Conservation (phyloP, 2,888 invertebrate species). For the Crossocerus cetratus region DNA sequence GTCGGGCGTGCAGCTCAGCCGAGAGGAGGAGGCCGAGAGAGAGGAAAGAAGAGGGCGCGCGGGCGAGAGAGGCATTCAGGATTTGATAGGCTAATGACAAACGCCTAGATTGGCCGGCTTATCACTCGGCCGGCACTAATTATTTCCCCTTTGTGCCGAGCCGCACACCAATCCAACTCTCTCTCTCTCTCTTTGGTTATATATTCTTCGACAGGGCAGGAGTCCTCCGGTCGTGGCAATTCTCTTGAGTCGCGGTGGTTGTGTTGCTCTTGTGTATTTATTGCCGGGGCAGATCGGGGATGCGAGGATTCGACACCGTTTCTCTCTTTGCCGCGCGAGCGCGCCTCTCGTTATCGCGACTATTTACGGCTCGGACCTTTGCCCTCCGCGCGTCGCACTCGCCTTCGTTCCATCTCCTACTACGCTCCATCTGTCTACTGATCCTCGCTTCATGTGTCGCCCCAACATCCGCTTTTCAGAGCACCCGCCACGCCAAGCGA, state of each 20-base stretch:
- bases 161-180: slow-evolving; percentile 64
- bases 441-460: too few species aligned
- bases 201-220: slow-evolving; percentile 6
- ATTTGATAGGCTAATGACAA: slow-evolving; percentile 76
- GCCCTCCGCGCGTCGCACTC: slow-evolving; percentile 25
- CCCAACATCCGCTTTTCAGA: too few species aligned
- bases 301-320: slow-evolving; percentile 38
- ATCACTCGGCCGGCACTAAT: slow-evolving; percentile 71
- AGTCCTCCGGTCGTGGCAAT: slow-evolving; percentile 35
- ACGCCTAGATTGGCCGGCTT: slow-evolving; percentile 73
- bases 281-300: slow-evolving; percentile 25
- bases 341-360: slow-evolving; percentile 35
- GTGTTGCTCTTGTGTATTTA: slow-evolving; percentile 46
- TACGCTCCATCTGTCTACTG: background rate
- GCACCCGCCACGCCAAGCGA: too few species aligned
- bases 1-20: slow-evolving; percentile 44
- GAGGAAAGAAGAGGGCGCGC: slow-evolving; percentile 16
- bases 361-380: slow-evolving; percentile 37
- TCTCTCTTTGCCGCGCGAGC: slow-evolving; percentile 28
- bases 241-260: slow-evolving; percentile 31
- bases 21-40: slow-evolving; percentile 30
- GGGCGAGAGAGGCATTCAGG: slow-evolving; percentile 56
- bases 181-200: slow-evolving; percentile 29
- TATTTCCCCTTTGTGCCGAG: slow-evolving; percentile 73
- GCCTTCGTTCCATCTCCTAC: background rate